Conservation (phyloP, 2,113 vertebrate genomes). For the Cyprinodon brontotheroides region DNA sequence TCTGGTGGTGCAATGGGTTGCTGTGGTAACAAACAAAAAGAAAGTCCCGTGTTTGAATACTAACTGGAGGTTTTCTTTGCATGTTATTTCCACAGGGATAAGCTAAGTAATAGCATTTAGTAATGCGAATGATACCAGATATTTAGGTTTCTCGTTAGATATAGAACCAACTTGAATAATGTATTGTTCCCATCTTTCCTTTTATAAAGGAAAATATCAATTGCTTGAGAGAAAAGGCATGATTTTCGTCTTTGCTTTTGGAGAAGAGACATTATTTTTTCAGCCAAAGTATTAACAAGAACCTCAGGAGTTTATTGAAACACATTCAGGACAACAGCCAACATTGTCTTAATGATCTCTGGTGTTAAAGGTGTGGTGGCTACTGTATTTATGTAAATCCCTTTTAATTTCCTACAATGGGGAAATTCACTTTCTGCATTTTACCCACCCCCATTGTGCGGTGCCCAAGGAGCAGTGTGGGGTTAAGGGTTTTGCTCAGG, state of each 20-base stretch:
- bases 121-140: not conserved
- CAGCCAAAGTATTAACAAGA: not conserved
- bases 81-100: too few relatives aligned
- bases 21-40: too few relatives aligned
- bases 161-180: not conserved
- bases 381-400: constrained; percentile 8
- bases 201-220: not conserved
- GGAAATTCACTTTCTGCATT: too few relatives aligned
- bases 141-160: not conserved
- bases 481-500: too few relatives aligned
- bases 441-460: too few relatives aligned
- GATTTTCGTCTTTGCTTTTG: not conserved
- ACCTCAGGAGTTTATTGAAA: constrained; percentile 14
- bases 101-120: not conserved
- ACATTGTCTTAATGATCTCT: constrained; percentile 12
- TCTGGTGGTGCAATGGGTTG: not conserved
- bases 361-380: constrained; percentile 10
- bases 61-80: too few relatives aligned
- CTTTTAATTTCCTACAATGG: too few relatives aligned
- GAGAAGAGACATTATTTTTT: not conserved
- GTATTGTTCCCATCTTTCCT: not conserved
- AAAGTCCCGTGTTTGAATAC: not conserved
- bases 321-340: constrained; percentile 4
- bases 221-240: not conserved
- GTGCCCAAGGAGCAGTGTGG: too few relatives aligned